Base-by-base conservation (phyloP, 2,113 vertebrate species). In the Chionomys nivalis region DNA sequence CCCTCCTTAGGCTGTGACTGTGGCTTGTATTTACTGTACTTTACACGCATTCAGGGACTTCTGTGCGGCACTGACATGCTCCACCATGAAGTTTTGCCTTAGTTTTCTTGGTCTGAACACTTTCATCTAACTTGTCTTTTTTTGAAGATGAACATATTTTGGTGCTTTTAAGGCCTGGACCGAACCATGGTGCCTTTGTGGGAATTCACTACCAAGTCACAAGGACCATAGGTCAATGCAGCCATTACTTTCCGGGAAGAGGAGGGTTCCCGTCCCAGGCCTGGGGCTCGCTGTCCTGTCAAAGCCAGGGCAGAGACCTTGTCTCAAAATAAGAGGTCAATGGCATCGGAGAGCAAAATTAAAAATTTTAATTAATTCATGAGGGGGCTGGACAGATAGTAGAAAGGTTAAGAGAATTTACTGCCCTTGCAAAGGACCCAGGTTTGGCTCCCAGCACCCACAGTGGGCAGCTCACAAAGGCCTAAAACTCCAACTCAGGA, bases 91-190 rank as follows among this genome's bases (percentile, higher is more conserved):
- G 28, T 31, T 66, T 66, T 66, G 26, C 65, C 24, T 66, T 66
- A 31, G 28, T 66, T 70, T 36, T 70, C 99, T 99, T 99, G 33
- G 99, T 98, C 96, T 98, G 99, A 9, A 96, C 92, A 89, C 97
- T 99, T 52, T 98, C 98, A 95, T 99, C 99, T 87, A 99, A 99
- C 96, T 99, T 99, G 97, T 99, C 99, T 65, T 99, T 99, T 70
- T 98, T 93, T 98, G 98, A 98, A 99, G 28, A 98, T 99, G 31
- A 61, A 94, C 1, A 92, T 52, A 89, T 99, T 99, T 97, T 99
- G 99, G 94, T 99, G 98, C 65, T 98, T 99, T 96, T 99, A 99
- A 0, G 98, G 88, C 82, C 99, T 98, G 42, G 98, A 99, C 16
- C 99, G 99, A 66, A 97, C 95, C 77, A 98, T 97, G 24, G 99